Evolutionary conservation across 2,888 invertebrate species (phyloP).

Genomic region (Cyrtodaria siliqua): DNA sequence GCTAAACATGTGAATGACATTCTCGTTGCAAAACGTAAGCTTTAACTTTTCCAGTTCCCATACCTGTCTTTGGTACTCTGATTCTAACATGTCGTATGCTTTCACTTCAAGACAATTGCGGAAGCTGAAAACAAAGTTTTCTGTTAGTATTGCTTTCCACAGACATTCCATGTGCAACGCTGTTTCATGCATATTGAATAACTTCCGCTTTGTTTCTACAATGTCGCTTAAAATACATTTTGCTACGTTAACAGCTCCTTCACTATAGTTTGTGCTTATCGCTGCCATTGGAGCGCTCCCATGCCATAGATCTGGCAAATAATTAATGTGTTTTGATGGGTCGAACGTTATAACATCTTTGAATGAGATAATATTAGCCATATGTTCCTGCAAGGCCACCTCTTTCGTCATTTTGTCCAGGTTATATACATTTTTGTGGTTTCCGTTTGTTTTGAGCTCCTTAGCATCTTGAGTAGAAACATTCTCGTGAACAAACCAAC

Average conservation of each 20-base stretch:
- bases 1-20: neutral
- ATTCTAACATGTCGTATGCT: conserved; percentile 6
- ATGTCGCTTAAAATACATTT: neutral
- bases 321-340: conserved; percentile 7
- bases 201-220: neutral
- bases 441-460: neutral
- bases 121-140: conserved; percentile 17
- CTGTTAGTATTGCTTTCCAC: conserved; percentile 13
- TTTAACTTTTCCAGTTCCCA: conserved; percentile 7
- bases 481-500: conserved; percentile 43
- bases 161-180: neutral
- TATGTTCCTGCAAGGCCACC: conserved; percentile 8
- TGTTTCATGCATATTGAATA: neutral
- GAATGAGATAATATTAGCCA: conserved; percentile 19
- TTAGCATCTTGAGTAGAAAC: conserved; percentile 25
- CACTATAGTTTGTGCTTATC: conserved; percentile 17
- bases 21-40: neutral
- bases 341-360: conserved; percentile 29
- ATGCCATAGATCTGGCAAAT: conserved; percentile 33
- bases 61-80: neutral
- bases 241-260: neutral
- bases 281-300: conserved; percentile 35
- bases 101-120: conserved; percentile 7
- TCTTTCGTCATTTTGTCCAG: conserved; percentile 25
- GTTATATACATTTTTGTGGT: neutral